Evolutionary conservation across 2,113 vertebrate genomes (phyloP).

Genomic region (Oostethus manadensis): DNA sequence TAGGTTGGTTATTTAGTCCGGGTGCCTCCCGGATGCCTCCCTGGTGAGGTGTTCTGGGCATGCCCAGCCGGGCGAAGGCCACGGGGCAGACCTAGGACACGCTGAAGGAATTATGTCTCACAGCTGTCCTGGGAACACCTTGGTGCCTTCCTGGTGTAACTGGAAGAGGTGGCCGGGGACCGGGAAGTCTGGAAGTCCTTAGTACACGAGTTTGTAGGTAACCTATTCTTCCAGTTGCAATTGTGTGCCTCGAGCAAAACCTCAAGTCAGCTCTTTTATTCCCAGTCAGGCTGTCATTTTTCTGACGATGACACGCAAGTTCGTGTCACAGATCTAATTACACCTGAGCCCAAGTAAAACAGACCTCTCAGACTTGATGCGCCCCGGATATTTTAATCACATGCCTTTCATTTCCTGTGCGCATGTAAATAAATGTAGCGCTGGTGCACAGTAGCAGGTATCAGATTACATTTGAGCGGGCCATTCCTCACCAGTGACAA

Average conservation of each 20-base stretch:
- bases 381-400: conserved; percentile 39
- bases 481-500: conserved; percentile 53
- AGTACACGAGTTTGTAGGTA: no score
- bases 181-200: no score
- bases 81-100: no score
- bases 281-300: conserved; percentile 28
- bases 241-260: conserved; percentile 5
- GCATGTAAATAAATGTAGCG: conserved; percentile 38
- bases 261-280: conserved; percentile 38
- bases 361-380: conserved; percentile 32
- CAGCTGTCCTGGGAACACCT: no score
- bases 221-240: no score
- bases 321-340: conserved; percentile 54
- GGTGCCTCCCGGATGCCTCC: no score
- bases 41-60: no score
- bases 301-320: conserved; percentile 20
- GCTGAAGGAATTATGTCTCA: no score
- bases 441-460: conserved; percentile 25
- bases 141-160: no score
- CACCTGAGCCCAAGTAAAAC: conserved; percentile 24
- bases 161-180: no score
- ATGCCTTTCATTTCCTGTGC: conserved; percentile 39
- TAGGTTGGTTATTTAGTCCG: no score
- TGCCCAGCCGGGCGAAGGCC: no score
- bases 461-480: conserved; percentile 46